Percentiles rank a stretch among this genome's conserved stretches.
phyloP scores from a whole-genome alignment of 1,140 invertebrate species.

The Metaphire vulgaris region DNA sequence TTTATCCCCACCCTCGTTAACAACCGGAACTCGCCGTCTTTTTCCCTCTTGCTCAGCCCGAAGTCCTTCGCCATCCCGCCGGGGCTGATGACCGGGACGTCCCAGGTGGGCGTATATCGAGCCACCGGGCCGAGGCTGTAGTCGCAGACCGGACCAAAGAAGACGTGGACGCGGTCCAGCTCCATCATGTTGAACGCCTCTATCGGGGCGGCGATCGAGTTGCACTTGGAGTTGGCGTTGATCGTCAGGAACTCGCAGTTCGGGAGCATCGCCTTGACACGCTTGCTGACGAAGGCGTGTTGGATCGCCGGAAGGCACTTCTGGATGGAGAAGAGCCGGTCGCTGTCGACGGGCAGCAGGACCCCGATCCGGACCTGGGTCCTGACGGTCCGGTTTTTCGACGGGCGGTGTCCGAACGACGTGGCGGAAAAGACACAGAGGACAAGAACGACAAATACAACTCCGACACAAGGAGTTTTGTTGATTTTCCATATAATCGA shows the following conservation, averaged over 20 bases:
- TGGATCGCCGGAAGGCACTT: slow-evolving; percentile 68
- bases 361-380: slow-evolving; percentile 56
- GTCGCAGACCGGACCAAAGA: slow-evolving; percentile 83
- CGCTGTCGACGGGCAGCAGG: slow-evolving; percentile 61
- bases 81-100: slow-evolving; percentile 77
- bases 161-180: slow-evolving; percentile 11
- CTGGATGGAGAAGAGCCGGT: slow-evolving; percentile 61
- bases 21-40: slow-evolving; percentile 58
- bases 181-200: slow-evolving; percentile 40
- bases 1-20: slow-evolving; percentile 74
- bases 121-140: slow-evolving; percentile 85
- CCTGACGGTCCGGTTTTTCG: too few species aligned
- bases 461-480: too few species aligned
- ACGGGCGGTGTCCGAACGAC: too few species aligned
- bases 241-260: slow-evolving; percentile 37
- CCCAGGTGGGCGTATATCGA: slow-evolving; percentile 75
- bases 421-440: too few species aligned
- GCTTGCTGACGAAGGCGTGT: slow-evolving; percentile 59
- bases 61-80: slow-evolving; percentile 78
- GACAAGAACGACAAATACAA: too few species aligned
- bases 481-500: too few species aligned
- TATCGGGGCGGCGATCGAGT: slow-evolving; percentile 61
- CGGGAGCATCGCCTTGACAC: slow-evolving; percentile 58
- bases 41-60: slow-evolving; percentile 40
- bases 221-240: slow-evolving; percentile 68